Evolutionary conservation across 2,797 vertebrate species (phyloP).

Genomic region (Molossus molossus): DNA sequence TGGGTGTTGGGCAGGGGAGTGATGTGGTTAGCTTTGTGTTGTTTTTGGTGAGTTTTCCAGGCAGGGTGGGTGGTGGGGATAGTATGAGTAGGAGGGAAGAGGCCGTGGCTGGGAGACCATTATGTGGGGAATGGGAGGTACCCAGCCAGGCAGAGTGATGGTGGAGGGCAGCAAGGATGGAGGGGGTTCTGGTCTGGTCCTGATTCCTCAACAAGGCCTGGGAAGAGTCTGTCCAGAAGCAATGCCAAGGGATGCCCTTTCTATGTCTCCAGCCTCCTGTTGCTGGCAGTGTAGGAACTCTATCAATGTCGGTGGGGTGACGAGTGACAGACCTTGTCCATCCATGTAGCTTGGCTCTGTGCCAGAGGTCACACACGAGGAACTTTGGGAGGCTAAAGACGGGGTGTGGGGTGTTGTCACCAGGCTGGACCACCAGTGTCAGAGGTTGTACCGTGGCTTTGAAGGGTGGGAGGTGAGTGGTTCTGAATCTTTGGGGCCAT

Average conservation of each 20-base stretch:
- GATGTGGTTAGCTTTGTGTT: neutral
- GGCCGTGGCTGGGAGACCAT: neutral
- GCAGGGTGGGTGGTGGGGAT: neutral
- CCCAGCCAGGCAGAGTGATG: neutral
- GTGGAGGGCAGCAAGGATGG: fast-evolving
- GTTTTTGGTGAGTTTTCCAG: neutral
- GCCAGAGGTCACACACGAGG: neutral
- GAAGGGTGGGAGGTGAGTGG: neutral
- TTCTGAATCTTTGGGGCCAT: neutral
- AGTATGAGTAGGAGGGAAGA: neutral
- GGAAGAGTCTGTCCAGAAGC: neutral
- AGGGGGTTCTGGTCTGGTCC: neutral
- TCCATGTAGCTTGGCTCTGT: neutral
- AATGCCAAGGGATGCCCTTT: neutral
- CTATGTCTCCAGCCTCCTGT: neutral
- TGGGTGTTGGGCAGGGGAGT: neutral
- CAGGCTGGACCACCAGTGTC: no score
- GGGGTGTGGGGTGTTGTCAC: neutral
- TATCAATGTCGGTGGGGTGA: neutral
- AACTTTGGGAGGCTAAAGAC: neutral
- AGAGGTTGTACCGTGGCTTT: neutral
- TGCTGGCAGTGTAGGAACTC: neutral
- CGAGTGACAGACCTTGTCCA: neutral
- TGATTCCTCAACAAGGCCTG: neutral
- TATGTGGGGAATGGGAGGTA: neutral